Conservation (phyloP, 1,140 invertebrate genomes). For the Cherax quadricarinatus region DNA sequence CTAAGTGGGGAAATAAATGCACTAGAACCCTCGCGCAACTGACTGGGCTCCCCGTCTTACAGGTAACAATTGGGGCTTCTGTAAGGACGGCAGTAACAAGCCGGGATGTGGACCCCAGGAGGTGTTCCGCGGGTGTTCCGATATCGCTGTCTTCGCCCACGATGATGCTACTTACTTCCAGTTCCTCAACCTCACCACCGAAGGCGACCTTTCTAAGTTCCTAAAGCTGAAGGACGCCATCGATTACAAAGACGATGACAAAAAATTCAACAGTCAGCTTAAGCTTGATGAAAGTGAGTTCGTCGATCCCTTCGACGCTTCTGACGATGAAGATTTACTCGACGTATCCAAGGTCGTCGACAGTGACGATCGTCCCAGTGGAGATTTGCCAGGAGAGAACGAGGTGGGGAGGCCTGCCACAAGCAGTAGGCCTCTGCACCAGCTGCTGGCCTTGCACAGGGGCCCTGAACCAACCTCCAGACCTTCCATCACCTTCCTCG, state of each 20-base stretch:
- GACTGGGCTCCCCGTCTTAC: not conserved
- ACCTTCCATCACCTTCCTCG: not conserved
- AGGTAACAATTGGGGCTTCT: constrained; percentile 77
- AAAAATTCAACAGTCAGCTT: not conserved
- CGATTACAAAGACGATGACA: not conserved
- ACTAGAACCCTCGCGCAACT: too few species aligned
- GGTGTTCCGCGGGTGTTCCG: constrained; percentile 76
- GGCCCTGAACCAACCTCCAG: not conserved
- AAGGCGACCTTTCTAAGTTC: constrained; percentile 30
- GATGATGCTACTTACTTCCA: constrained; percentile 35
- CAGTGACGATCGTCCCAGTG: not conserved
- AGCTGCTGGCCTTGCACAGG: not conserved
- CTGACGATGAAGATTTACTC: not conserved
- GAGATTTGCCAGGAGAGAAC: not conserved
- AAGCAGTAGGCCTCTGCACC: not conserved
- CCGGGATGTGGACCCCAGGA: constrained; percentile 77
- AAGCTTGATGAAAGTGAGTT: not conserved
- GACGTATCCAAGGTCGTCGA: too few species aligned
- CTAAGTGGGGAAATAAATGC: too few species aligned
- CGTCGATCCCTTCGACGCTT: not conserved
- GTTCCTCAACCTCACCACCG: constrained; percentile 52
- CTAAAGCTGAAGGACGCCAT: not conserved
- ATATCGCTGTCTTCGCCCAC: constrained; percentile 73
- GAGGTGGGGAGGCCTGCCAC: not conserved
- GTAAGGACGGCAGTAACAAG: constrained; percentile 74